Base-by-base conservation (phyloP, 2,797 vertebrate genomes). In the Pyrocephalus nanus region DNA sequence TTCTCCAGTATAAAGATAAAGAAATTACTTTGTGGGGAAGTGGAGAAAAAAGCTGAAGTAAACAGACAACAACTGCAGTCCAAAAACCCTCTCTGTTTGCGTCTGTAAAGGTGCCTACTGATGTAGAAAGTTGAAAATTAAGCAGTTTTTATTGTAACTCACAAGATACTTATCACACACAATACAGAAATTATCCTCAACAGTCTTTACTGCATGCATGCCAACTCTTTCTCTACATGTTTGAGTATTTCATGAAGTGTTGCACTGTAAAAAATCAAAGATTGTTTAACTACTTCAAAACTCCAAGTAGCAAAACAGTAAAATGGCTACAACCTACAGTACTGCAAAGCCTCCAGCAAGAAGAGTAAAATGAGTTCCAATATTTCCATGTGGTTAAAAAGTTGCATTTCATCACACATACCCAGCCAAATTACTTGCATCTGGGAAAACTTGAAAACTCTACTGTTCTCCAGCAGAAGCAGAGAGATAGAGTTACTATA, bases 371-470 rank as follows among this genome's bases (percentile, higher is more conserved):
- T 7, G 32, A 91, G 64, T 58, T 92, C 61, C 32, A 79, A 30
- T 84, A 93, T 62, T 83, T 89, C 38, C 20, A 36, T 13, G 60
- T 48, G 87, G 71, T 90, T 93, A 83, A 87, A 74, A 67, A 93
- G 86, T 12, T 0, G 0, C 90, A 86, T 69, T 92, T 88, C 83
- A 83, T 60, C 76, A 66, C 5, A 83, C 17, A 27, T 48, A 82
- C 16, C 40, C 38, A 67, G 83, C 27, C 86, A 95, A 96, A 96
- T 76, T 29, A 67, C 69, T 90, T 94, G 88, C 87, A 96, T 79
- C 65, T 95, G 86, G 32, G 34, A 73, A 36, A 71, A 73, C 22
- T 1, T 50, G 60, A 86, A 90, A 79, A 78, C 47, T 9, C 30
- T 34, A 57, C 55, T 76, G 70, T n/a, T 90, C 73, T 62, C 32